Base-by-base conservation (phyloP, 2,797 vertebrate species). In the Scolopax rusticola region DNA sequence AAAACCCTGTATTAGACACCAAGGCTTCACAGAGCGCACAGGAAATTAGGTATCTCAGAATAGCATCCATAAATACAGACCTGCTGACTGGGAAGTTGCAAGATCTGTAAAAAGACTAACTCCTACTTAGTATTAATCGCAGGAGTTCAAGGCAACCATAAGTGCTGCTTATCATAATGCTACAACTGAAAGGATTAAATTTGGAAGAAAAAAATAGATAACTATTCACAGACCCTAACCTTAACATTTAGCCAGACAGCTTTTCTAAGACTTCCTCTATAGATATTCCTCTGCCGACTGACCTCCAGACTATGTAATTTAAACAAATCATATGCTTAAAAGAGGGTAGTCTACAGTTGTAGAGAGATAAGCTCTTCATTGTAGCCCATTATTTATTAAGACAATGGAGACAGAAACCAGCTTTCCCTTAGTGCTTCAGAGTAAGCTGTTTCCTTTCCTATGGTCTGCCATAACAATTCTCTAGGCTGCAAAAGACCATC, bases 31-130 rank as follows among this genome's bases (percentile, higher is more conserved):
- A 96, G 95, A 89, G 96, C 0, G 90, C 75, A 79, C 90, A 97
- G 96, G 96, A 97, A 97, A 97, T 97, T 96, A 95, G 51, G 51
- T 95, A 50, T 90, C 95, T 96, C 85, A 96, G 95, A 97, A 97
- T 96, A 97, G 96, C 74, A 96, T 84, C 78, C 81, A 68, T 92
- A 96, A 97, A 95, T 80, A 76, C 48, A 83, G 88, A 92, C 81
- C 90, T 90, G 92, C 95, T 96, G 95, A 95, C 93, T 95, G 45
- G 45, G 54, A 94, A 90, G 74, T 79, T 84, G 40, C 86, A 93
- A 77, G 84, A 79, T 24, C 63, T 92, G 90, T 93, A 93, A 90
- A 92, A 92, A 51, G 4, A 67, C 59, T 53, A 71, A 33, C 74
- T 94, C 56, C 56, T 89, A 61, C 86, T 74, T 88, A 69, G 67